These are phyloP conservation scores for Alauda arvensis DNA, from an alignment of 2,797 vertebrate genomes.

Conservation along the genomic window DNA sequence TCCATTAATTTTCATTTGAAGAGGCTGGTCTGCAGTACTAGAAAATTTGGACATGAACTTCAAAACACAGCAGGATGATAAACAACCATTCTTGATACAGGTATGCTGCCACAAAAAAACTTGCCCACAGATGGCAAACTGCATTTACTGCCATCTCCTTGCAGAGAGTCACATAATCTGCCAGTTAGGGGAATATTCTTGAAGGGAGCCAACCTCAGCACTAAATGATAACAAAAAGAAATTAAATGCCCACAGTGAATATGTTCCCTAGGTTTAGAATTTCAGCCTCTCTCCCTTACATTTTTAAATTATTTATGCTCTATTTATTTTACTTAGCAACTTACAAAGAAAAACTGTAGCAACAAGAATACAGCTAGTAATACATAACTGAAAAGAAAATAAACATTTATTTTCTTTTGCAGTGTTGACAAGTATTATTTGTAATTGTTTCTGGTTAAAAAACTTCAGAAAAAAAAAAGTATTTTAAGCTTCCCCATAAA, in stretches of 20 bases:
- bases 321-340: neutral
- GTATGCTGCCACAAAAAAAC: neutral
- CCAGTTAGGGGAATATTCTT: neutral
- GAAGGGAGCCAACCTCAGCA: neutral
- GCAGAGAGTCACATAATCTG: neutral
- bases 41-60: neutral
- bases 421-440: neutral
- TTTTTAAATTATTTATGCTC: neutral
- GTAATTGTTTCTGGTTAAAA: neutral
- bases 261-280: neutral
- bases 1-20: constrained; percentile 20
- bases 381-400: neutral
- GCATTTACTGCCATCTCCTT: neutral
- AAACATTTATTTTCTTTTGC: neutral
- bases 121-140: neutral
- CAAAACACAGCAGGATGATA: neutral
- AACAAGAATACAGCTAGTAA: neutral
- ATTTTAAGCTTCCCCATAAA: neutral
- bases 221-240: neutral
- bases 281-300: neutral
- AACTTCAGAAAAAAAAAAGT: neutral
- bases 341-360: neutral
- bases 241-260: neutral
- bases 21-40: neutral
- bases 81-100: neutral